phyloP scores from a whole-genome alignment of 2,113 vertebrate genomes.

The Cyprinus carpio region DNA sequence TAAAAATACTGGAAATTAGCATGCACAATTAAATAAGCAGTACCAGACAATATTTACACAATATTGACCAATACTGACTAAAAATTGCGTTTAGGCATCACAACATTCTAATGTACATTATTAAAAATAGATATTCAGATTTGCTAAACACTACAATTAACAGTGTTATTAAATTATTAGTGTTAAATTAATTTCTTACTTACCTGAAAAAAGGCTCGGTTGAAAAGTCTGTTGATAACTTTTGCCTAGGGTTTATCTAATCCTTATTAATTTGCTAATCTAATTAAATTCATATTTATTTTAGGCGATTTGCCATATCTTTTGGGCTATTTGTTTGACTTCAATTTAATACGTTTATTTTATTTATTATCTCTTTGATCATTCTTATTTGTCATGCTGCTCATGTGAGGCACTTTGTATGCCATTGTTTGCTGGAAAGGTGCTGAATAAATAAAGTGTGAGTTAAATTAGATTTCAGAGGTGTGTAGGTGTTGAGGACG shows the following conservation, averaged over 20 bases:
- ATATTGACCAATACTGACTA: neutral
- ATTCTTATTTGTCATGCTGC: conserved; percentile 8
- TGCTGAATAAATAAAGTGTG: conserved; percentile 31
- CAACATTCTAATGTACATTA: neutral
- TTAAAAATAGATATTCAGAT: neutral
- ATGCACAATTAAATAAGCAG: neutral
- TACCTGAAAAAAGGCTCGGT: neutral
- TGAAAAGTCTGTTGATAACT: neutral
- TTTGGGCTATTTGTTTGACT: conserved; percentile 7
- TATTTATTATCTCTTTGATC: neutral
- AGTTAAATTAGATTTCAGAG: conserved; percentile 37
- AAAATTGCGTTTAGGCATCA: neutral
- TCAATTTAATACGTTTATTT: neutral
- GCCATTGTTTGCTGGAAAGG: conserved; percentile 13
- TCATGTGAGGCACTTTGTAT: conserved; percentile 1
- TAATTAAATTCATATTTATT: conserved; percentile 23
- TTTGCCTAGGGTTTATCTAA: neutral
- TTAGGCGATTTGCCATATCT: neutral
- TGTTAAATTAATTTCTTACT: neutral
- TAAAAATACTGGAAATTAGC: too few species aligned
- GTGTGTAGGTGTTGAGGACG: conserved; percentile 19
- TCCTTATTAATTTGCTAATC: neutral
- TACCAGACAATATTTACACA: neutral
- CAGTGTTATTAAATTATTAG: neutral
- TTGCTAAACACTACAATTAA: neutral